Evolutionary conservation across 2,888 invertebrate genomes (phyloP).

Genomic region (Carabus problematicus): DNA sequence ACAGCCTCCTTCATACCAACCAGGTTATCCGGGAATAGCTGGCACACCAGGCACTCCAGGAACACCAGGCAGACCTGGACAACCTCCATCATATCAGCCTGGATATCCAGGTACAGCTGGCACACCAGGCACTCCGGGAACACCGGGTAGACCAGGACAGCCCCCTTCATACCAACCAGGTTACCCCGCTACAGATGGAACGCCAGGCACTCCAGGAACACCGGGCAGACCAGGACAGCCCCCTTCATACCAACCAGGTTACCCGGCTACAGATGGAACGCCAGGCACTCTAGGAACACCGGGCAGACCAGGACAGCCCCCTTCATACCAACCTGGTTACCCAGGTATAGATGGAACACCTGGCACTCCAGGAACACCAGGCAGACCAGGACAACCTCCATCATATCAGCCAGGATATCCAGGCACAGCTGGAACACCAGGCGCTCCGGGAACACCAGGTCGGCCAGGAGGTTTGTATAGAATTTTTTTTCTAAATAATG

Average conservation of each 20-base stretch:
- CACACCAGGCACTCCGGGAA: slow-evolving; percentile 45
- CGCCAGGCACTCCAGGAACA: slow-evolving; percentile 43
- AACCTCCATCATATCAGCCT: slow-evolving; percentile 16
- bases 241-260: slow-evolving; percentile 46
- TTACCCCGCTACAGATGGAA: slow-evolving; percentile 47
- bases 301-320: slow-evolving; percentile 48
- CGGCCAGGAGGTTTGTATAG: background rate
- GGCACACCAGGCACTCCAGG: slow-evolving; percentile 67
- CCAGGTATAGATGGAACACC: slow-evolving; percentile 44
- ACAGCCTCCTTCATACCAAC: background rate
- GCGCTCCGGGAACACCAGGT: slow-evolving; percentile 23
- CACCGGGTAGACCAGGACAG: slow-evolving; percentile 62
- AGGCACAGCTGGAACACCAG: slow-evolving; percentile 34
- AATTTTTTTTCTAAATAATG: no score
- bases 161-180: slow-evolving; percentile 25
- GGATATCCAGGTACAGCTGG: slow-evolving; percentile 28
- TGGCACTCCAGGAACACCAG: slow-evolving; percentile 33
- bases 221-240: slow-evolving; percentile 49
- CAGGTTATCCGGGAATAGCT: slow-evolving; percentile 32
- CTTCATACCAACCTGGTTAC: slow-evolving; percentile 52
- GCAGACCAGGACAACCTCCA: slow-evolving; percentile 43
- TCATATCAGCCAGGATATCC: slow-evolving; percentile 39
- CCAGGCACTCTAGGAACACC: slow-evolving; percentile 44
- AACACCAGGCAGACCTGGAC: slow-evolving; percentile 48
- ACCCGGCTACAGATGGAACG: slow-evolving; percentile 41